Percentiles rank a stretch among this genome's conserved stretches.
phyloP scores from a whole-genome alignment of 2,888 invertebrate species.

The Melikaiella ostensackeni region DNA sequence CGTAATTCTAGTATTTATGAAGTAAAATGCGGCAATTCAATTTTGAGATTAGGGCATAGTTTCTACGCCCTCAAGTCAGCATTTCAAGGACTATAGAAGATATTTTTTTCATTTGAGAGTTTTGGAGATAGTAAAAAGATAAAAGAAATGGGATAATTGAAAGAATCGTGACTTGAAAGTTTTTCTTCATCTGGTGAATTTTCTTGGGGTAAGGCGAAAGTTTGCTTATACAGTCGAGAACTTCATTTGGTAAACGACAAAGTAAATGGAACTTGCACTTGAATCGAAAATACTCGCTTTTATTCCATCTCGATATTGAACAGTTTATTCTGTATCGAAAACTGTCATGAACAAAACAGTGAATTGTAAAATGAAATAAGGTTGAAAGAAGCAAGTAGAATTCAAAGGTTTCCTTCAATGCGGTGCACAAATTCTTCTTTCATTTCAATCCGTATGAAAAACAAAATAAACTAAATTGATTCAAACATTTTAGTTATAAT shows the following conservation, averaged over 20 bases:
- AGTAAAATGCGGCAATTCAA: too few species aligned
- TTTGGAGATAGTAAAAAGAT: not conserved
- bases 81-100: not conserved
- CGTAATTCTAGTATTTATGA: too few species aligned
- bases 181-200: not conserved
- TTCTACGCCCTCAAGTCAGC: too few species aligned
- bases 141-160: not conserved
- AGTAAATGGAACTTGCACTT: constrained; percentile 12
- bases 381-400: not conserved
- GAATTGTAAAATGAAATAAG: not conserved
- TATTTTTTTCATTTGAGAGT: not conserved
- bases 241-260: constrained; percentile 9
- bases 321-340: not conserved
- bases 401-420: not conserved
- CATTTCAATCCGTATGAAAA: too few species aligned
- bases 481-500: not conserved
- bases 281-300: not conserved
- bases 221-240: constrained; percentile 5
- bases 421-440: not conserved
- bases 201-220: constrained; percentile 1
- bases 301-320: constrained; percentile 5
- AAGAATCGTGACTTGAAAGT: constrained; percentile 5
- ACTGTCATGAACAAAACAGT: not conserved
- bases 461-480: not conserved
- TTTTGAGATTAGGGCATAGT: too few species aligned